Base-by-base conservation (phyloP, 2,797 vertebrate genomes). In the Sarcoramphus papa region DNA sequence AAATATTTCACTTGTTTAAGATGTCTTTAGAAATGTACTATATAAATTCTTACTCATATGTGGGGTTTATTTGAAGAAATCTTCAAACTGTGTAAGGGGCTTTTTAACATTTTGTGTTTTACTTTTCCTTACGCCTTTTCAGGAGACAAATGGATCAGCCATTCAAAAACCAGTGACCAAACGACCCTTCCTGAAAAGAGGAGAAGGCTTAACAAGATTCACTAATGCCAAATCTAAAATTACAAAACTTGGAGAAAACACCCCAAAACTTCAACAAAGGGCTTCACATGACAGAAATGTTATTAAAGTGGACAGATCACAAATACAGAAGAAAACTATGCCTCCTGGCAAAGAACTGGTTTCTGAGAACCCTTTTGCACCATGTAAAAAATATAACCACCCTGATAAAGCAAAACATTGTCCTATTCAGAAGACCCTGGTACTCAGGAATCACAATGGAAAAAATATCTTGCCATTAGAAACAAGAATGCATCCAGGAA, bases 201-300 rank as follows among this genome's bases (percentile, higher is more conserved):
- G 99, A 41, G 98, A 99, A 94, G 99, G 99, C 60, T 98, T 99
- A 96, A 97, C 97, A 54, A 98, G 99, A 77, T 99, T 99, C 95
- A 98, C 95, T 89, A 98, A 95, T 65, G 92, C 95, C 64, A 99
- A 98, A 97, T 95, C 95, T 81, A 94, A 96, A 54, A 28, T 81
- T 72, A 79, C 89, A 35, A 98, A 98, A 90, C 35, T 16, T 88
- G 97, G 92, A 83, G 98, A 97, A 79, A 94, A 51, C 60, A 79
- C 78, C 41, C 37, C 90, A 82, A 95, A 65, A 20, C 89, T 93
- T 73, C 91, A 95, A 50, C 97, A 97, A 83, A 98, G 87, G 75
- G 62, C 94, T 94, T 97, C 96, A 1, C 98, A 98, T 84, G 97
- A 98, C 19, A 89, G 88, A n/a, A 96, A 82, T 43, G 25, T 94